Conservation (phyloP, 2,797 vertebrate species). For the Scolopax rusticola region DNA sequence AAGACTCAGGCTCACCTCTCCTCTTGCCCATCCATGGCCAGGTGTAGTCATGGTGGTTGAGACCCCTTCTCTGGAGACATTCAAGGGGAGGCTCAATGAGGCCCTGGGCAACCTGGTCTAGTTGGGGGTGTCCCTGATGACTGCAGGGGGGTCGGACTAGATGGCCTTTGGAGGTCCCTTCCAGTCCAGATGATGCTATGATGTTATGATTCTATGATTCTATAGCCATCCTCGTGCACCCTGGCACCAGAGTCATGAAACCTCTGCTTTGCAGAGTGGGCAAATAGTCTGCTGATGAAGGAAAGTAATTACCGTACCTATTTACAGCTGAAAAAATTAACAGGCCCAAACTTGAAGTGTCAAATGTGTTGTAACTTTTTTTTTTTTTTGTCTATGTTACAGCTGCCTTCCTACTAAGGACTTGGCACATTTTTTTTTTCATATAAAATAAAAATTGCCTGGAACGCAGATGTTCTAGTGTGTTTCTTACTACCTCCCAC, state of each 20-base stretch:
- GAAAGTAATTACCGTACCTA: background rate
- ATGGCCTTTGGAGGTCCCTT: too few species aligned
- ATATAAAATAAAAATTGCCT: background rate
- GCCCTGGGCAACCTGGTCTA: too few species aligned
- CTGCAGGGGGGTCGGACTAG: too few species aligned
- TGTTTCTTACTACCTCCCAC: background rate
- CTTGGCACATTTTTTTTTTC: background rate
- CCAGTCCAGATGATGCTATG: too few species aligned
- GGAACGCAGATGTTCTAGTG: background rate
- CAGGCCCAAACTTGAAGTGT: background rate
- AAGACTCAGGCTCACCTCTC: background rate
- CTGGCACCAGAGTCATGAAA: background rate
- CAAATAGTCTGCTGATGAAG: background rate
- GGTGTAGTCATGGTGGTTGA: too few species aligned
- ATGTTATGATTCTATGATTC: too few species aligned
- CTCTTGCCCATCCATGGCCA: fast-evolving
- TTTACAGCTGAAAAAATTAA: background rate
- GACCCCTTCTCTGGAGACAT: too few species aligned
- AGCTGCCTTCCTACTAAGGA: background rate
- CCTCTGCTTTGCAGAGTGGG: background rate
- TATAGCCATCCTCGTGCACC: background rate
- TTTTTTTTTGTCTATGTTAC: background rate
- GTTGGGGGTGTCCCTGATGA: too few species aligned
- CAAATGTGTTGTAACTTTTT: background rate
- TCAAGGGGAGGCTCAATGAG: too few species aligned